phyloP scores from a whole-genome alignment of 2,888 invertebrate genomes.

The Meteorus colon region DNA sequence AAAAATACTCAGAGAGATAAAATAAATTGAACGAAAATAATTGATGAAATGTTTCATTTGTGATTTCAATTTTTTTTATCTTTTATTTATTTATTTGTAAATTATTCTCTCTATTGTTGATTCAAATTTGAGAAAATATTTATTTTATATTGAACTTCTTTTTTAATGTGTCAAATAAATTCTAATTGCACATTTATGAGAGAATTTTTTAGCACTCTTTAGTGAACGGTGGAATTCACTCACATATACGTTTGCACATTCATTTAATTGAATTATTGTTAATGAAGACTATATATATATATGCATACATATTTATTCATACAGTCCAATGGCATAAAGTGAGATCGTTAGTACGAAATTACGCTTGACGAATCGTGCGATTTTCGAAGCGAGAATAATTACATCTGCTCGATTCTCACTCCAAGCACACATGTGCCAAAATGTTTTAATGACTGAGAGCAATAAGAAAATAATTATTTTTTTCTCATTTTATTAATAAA shows the following conservation, averaged over 20 bases:
- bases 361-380: conserved; percentile 6
- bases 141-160: background rate
- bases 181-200: background rate
- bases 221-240: background rate
- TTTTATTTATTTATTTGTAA: background rate
- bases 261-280: conserved; percentile 27
- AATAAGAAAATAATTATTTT: background rate
- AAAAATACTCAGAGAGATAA: background rate
- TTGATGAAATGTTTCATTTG: background rate
- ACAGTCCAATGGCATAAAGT: background rate
- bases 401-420: background rate
- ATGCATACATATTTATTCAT: background rate
- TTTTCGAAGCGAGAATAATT: background rate
- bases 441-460: background rate
- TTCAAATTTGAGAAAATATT: background rate
- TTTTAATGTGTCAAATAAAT: background rate
- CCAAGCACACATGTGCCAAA: background rate
- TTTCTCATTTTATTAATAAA: background rate
- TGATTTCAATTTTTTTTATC: background rate
- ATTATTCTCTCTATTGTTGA: background rate
- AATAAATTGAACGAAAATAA: background rate
- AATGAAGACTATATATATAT: conserved; percentile 21
- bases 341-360: conserved; percentile 32
- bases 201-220: background rate
- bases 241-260: background rate